Conservation (phyloP, 2,888 invertebrate genomes). For the Punctoribates punctum region DNA sequence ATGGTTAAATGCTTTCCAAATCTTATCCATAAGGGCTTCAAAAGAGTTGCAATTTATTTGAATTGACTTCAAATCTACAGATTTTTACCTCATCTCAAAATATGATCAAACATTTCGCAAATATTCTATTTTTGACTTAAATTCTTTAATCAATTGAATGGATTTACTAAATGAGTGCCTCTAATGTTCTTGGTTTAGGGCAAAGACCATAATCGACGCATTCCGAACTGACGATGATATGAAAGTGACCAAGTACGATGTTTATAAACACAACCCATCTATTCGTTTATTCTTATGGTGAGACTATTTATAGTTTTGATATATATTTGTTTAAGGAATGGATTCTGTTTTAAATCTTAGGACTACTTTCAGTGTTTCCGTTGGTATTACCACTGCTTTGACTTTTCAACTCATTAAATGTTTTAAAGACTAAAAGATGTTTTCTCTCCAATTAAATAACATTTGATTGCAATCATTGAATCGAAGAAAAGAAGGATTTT, state of each 20-base stretch:
- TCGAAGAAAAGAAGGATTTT: no score
- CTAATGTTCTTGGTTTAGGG: conserved; percentile 29
- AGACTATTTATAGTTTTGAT: conserved; percentile 36
- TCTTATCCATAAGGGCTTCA: no score
- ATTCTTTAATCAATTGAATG: no score
- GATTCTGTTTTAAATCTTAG: not conserved
- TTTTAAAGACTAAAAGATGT: conserved; percentile 16
- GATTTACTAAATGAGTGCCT: not conserved
- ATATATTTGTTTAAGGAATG: not conserved
- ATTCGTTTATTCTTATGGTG: conserved; percentile 53
- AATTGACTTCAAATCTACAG: no score
- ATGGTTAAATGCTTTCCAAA: no score
- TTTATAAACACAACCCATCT: conserved; percentile 53
- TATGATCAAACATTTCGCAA: no score
- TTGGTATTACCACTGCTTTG: not conserved
- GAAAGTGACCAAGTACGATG: conserved; percentile 53
- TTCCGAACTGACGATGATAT: conserved; percentile 53
- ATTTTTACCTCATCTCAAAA: no score
- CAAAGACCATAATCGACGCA: conserved; percentile 49
- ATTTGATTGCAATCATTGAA: not conserved
- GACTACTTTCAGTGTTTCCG: not conserved
- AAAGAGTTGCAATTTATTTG: no score
- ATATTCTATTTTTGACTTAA: no score
- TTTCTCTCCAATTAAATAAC: not conserved
- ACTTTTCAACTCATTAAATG: not conserved